Base-by-base conservation (phyloP, 2,797 vertebrate species). In the Enteromius paludinosus region DNA sequence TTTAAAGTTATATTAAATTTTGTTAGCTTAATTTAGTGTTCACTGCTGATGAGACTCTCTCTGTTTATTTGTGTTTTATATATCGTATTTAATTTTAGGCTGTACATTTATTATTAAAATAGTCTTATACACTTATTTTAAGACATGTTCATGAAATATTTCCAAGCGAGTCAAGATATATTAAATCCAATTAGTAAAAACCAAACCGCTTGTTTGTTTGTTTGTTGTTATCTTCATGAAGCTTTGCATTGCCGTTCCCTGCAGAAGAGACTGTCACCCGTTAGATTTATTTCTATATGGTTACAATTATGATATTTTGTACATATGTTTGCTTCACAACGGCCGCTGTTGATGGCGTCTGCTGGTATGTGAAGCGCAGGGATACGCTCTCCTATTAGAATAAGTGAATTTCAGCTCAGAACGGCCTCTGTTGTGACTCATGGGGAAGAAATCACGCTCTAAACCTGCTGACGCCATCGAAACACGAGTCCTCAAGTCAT, bases 371-470 rank as follows among this genome's bases (percentile, higher is more conserved):
- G 18, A 23, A 76, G 64, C 72, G 79, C 80, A 77, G 85, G 88
- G 90, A 85, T 80, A 82, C 81, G 88, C 88, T 89, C 78, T 80
- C 72, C 73, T 54, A 88, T 88, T 87, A 88, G 78, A 85, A 33
- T 85, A 85, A 88, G 72, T 88, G 45, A 83, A 87, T 88, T 87
- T 83, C 10, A 74, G 85, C 56, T 66, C 38, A 73, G 45, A 30
- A 5, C 76, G 10, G 28, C 18, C 75, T 86, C 47, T 82, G 62
- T 71, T 61, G 59, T 23, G 45, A 43, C 23, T 64, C 81, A 54
- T 30, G 10, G 61, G 56, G 59, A 81, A 56, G 52, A 79, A 41
- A 49, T 70, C 8, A 18, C 12, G 10, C 43, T 77, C 56, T 41
- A 78, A 64, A 52, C 28, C 33, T 71, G 83, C 85, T 78, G 81